Base-by-base conservation (phyloP, 2,888 invertebrate species). In the Apeira syringaria region DNA sequence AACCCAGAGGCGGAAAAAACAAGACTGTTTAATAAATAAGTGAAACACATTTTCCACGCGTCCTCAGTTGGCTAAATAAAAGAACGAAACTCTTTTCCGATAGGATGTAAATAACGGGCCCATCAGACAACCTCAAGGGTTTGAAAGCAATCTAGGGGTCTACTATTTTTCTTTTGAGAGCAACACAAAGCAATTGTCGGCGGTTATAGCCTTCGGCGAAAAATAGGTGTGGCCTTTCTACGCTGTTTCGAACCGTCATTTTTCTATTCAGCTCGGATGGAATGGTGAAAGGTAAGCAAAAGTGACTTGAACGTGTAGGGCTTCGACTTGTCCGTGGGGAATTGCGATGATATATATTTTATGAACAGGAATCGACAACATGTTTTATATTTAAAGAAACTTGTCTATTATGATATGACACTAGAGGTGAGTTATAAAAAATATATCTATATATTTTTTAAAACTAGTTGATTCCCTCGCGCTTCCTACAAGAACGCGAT, bases 171-270 rank as follows among this genome's bases (percentile, higher is more conserved):
- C 73, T 78, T 78, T 80, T 73, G 66, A 74, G 66, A 61, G 64
- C 65, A 65, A 78, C 68, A 77, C 80, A 84, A 82, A 76, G 80
- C 81, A 66, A 80, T 81, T 80, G 79, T 81, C 63, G 68, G 64
- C 59, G 68, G 78, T 72, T 81, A 76, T 78, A 70, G 74, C 71
- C 67, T 70, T 75, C 71, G 71, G 68, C 55, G 47, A 59, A 61
- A 64, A 71, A 75, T 69, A 74, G 69, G 68, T 73, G 65, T 64
- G 61, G 64, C 66, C 59, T 68, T 66, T 59, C 52, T 50, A 40
- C 52, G 46, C 53, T 53, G 60, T 66, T 63, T 63, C 57, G 60
- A 59, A 55, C 53, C 50, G 59, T 55, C 56, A 63, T 60, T 68
- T 66, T 69, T 62, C 72, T 64, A 60, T 66, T 49, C 53, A 41